These are phyloP conservation scores for Neocrepidodera transversa DNA, from an alignment of 2,888 invertebrate genomes.

Conservation along the genomic window DNA sequence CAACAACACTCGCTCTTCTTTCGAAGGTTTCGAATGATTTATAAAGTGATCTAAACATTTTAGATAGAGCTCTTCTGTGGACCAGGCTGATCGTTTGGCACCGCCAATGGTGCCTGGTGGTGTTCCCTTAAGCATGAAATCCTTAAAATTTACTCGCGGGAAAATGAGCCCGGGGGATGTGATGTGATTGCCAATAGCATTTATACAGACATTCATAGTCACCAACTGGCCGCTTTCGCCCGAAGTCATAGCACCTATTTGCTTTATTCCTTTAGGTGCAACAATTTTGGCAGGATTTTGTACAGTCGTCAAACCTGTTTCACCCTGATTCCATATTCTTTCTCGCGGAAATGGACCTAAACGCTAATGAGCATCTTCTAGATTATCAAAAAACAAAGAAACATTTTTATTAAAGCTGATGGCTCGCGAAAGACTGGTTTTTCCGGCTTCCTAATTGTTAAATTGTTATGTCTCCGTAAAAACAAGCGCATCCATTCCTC, in stretches of 20 bases:
- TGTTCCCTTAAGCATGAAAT: conserved; percentile 23
- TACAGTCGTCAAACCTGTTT: conserved; percentile 48
- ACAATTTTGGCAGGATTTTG: conserved; percentile 45
- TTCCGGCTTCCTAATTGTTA: conserved; percentile 8
- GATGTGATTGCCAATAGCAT: conserved; percentile 18
- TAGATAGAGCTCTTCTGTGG: conserved; percentile 8
- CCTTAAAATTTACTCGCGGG: conserved; percentile 22
- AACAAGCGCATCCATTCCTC: conserved; percentile 11
- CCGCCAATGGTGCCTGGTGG: conserved; percentile 48
- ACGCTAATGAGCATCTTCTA: conserved; percentile 18
- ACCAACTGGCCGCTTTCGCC: conserved; percentile 43
- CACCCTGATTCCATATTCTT: conserved; percentile 47
- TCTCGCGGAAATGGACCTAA: conserved; percentile 26
- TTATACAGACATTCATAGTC: conserved; percentile 29
- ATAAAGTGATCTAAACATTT: no score
- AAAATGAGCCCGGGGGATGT: conserved; percentile 17
- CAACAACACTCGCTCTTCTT: no score
- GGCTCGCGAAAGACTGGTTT: conserved; percentile 17
- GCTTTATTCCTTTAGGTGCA: conserved; percentile 44
- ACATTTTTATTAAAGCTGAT: conserved; percentile 17
- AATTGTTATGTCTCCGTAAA: conserved; percentile 10
- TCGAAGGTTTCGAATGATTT: no score
- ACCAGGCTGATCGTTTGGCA: conserved; percentile 22
- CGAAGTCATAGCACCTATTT: conserved; percentile 46
- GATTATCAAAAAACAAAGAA: conserved; percentile 26